These are phyloP conservation scores for Catocala sponsa DNA, from an alignment of 2,888 invertebrate species.

Conservation along the genomic window DNA sequence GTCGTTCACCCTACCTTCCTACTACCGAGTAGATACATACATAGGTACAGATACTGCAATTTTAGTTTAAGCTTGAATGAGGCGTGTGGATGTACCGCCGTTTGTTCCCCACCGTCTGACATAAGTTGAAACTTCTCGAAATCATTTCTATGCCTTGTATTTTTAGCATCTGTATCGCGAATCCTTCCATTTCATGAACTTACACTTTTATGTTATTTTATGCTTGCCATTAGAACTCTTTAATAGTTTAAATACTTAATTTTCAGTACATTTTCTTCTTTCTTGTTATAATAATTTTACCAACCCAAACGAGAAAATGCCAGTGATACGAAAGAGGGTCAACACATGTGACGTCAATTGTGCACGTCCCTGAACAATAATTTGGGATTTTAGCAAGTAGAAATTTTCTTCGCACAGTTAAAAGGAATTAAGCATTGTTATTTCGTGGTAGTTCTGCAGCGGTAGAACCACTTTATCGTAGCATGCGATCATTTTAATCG, in stretches of 20 bases:
- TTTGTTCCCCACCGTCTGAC: conserved; percentile 55
- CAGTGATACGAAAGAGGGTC: conserved; percentile 58
- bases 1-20: conserved; percentile 74
- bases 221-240: not conserved
- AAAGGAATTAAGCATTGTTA: not conserved
- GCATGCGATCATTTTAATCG: conserved; percentile 16
- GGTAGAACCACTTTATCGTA: conserved; percentile 24
- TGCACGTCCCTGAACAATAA: conserved; percentile 13
- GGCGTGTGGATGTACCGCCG: conserved; percentile 68
- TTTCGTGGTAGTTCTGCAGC: conserved; percentile 6
- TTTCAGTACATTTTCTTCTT: conserved; percentile 10
- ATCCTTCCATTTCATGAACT: conserved; percentile 8
- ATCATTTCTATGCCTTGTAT: conserved; percentile 27
- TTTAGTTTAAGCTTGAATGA: conserved; percentile 74
- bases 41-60: conserved; percentile 58
- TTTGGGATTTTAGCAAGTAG: not conserved
- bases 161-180: conserved; percentile 26
- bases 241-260: conserved; percentile 4
- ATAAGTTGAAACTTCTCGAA: conserved; percentile 40
- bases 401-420: not conserved
- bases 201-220: conserved; percentile 12
- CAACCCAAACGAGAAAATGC: conserved; percentile 51
- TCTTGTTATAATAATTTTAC: conserved; percentile 17
- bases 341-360: conserved; percentile 64
- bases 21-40: conserved; percentile 54